phyloP scores from a whole-genome alignment of 2,113 vertebrate species.

The Clarias gariepinus region DNA sequence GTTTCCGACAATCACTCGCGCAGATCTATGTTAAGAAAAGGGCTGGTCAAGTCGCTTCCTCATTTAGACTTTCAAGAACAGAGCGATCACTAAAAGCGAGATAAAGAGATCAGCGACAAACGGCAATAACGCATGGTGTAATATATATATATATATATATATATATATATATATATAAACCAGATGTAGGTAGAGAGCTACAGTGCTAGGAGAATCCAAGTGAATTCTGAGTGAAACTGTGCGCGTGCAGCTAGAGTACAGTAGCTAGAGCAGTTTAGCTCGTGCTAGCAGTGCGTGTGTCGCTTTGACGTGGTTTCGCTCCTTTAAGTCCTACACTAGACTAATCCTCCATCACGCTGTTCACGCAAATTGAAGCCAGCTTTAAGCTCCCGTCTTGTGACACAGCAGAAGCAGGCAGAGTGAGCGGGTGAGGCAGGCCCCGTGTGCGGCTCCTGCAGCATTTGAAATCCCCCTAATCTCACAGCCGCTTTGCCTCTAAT shows the following conservation, averaged over 20 bases:
- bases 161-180: background rate
- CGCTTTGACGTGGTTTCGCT: background rate
- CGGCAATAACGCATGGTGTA: background rate
- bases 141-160: background rate
- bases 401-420: background rate
- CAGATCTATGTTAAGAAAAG: background rate
- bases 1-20: background rate
- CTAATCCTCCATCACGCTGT: background rate
- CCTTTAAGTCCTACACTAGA: background rate
- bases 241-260: background rate
- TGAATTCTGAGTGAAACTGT: background rate
- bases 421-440: background rate
- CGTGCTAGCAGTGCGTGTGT: background rate
- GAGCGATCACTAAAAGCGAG: background rate
- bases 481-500: background rate
- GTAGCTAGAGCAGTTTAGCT: constrained; percentile 7
- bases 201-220: background rate
- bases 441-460: background rate
- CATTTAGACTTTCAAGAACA: background rate
- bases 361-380: background rate
- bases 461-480: background rate
- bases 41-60: background rate
- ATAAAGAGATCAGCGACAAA: background rate
- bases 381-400: background rate
- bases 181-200: background rate